These are phyloP conservation scores for Oncorhynchus kisutch DNA, from an alignment of 2,113 vertebrate species.

Conservation along the genomic window DNA sequence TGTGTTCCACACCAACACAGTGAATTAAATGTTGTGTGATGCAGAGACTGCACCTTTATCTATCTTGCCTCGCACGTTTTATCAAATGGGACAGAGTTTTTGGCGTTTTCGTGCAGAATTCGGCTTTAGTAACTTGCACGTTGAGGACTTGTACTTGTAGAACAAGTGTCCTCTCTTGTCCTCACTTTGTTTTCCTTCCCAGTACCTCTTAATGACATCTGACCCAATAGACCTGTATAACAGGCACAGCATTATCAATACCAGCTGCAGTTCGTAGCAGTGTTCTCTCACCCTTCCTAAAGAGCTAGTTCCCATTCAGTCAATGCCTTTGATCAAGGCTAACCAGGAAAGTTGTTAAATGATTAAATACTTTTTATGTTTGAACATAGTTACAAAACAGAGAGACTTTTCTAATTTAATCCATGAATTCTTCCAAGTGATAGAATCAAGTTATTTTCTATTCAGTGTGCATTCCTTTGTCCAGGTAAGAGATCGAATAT, in stretches of 20 bases:
- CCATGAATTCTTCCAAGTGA: slow-evolving; percentile 20
- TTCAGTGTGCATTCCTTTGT: slow-evolving; percentile 33
- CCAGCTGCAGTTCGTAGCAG: background rate
- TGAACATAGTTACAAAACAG: slow-evolving; percentile 8
- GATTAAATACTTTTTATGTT: background rate
- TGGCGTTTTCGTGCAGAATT: background rate
- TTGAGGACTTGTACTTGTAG: background rate
- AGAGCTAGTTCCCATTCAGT: background rate
- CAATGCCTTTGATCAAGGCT: slow-evolving; percentile 18
- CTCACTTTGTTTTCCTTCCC: background rate
- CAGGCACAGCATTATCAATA: background rate
- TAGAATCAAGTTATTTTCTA: slow-evolving; percentile 20
- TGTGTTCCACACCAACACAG: no score
- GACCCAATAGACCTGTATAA: no score
- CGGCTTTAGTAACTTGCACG: background rate
- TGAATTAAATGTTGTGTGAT: no score
- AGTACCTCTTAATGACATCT: background rate
- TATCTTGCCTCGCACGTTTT: no score
- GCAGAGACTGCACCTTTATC: no score
- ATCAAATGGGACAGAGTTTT: no score
- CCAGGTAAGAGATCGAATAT: slow-evolving; percentile 44
- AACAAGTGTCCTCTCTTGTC: no score
- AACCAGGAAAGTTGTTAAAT: slow-evolving; percentile 10
- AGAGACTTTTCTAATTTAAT: slow-evolving; percentile 11
- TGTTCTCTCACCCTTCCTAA: background rate